Percentiles rank a stretch among this genome's conserved stretches.
phyloP scores from a whole-genome alignment of 2,797 vertebrate genomes.

The Sphaeramia orbicularis region DNA sequence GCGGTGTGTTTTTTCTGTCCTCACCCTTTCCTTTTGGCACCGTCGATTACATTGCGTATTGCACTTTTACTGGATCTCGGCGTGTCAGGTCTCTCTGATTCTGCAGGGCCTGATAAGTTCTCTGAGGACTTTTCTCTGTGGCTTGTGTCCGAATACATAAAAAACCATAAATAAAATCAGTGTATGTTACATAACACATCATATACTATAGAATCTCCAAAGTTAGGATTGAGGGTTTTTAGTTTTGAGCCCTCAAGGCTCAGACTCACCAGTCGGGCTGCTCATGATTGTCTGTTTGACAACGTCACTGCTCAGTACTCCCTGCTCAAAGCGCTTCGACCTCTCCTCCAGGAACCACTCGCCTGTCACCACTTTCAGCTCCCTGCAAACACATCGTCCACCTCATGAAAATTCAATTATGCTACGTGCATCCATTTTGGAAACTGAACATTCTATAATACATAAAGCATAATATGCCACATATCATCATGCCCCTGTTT shows the following conservation, averaged over 20 bases:
- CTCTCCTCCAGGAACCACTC: conserved; percentile 98
- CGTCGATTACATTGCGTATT: conserved; percentile 76
- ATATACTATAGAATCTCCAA: not conserved
- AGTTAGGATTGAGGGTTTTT: not conserved
- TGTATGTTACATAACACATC: not conserved
- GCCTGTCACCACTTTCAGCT: conserved; percentile 93
- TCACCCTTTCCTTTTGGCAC: conserved; percentile 89
- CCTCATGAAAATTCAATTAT: not conserved
- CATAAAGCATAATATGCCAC: too few species aligned
- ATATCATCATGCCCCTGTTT: not conserved
- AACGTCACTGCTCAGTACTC: conserved; percentile 87
- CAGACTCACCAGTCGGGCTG: conserved; percentile 85
- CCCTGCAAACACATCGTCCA: conserved; percentile 78
- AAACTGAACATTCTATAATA: not conserved
- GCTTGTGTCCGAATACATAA: conserved; percentile 47
- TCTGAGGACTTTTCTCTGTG: conserved; percentile 58
- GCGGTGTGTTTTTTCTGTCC: conserved; percentile 8
- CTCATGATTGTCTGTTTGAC: conserved; percentile 92
- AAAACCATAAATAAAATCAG: conserved; percentile 10
- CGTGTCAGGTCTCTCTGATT: conserved; percentile 70
- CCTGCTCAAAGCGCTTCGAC: conserved; percentile 92
- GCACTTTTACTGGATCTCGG: conserved; percentile 77
- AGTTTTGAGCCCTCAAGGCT: not conserved
- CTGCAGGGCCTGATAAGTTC: conserved; percentile 25
- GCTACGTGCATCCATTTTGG: not conserved